phyloP scores from a whole-genome alignment of 2,797 vertebrate species.

The Helarctos malayanus region DNA sequence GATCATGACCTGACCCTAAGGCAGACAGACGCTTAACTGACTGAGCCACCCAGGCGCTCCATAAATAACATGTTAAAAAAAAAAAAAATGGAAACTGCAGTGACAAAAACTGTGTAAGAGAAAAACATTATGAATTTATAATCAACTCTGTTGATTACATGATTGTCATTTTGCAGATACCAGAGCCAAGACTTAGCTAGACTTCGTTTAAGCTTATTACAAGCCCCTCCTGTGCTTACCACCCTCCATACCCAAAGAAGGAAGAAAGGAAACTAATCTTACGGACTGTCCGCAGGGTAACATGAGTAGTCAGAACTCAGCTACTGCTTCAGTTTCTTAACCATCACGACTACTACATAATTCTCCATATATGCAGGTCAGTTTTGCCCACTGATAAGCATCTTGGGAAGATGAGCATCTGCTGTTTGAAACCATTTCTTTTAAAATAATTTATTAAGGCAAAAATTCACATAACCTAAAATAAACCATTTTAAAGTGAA shows the following conservation, averaged over 20 bases:
- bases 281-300: not conserved
- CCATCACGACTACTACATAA: not conserved
- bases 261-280: not conserved
- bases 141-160: not conserved
- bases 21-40: too few species aligned
- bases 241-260: not conserved
- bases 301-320: not conserved
- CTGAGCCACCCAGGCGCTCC: not conserved
- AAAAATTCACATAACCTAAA: not conserved
- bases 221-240: not conserved
- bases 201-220: not conserved
- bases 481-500: not conserved
- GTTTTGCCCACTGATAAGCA: not conserved
- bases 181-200: not conserved
- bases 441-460: not conserved
- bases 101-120: not conserved
- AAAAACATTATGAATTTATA: conserved; percentile 10
- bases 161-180: not conserved
- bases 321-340: not conserved
- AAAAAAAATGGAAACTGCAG: not conserved
- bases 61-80: not conserved
- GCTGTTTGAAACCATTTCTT: not conserved
- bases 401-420: not conserved
- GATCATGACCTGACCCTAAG: too few species aligned
- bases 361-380: not conserved